These are phyloP conservation scores for Amazona vittata DNA, from an alignment of 2,113 vertebrate genomes.

Conservation along the genomic window DNA sequence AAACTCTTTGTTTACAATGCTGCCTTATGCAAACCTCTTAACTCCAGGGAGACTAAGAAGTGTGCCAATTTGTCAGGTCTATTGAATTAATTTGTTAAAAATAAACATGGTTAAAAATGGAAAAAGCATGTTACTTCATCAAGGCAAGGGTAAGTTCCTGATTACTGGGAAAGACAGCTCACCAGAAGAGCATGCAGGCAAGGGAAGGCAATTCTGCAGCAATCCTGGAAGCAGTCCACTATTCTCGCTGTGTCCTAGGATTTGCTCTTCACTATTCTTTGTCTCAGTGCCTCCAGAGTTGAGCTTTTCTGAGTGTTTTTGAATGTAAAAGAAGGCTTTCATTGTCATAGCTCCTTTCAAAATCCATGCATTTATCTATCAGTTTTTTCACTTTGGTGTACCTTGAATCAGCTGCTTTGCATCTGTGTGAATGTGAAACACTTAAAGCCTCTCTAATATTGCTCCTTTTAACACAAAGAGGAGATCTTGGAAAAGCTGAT, in stretches of 20 bases:
- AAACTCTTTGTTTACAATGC: neutral
- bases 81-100: constrained; percentile 23
- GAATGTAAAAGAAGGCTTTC: neutral
- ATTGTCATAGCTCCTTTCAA: neutral
- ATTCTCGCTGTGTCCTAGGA: neutral
- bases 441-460: neutral
- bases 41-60: neutral
- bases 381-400: neutral
- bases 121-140: neutral
- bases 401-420: neutral
- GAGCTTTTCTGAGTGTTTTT: neutral
- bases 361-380: neutral
- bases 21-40: neutral
- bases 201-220: neutral
- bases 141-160: neutral
- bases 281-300: neutral
- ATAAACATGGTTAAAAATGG: neutral
- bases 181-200: neutral
- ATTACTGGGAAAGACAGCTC: neutral
- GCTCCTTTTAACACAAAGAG: neutral
- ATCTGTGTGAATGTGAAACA: neutral
- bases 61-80: neutral
- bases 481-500: neutral
- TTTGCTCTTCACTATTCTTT: neutral
- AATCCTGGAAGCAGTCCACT: neutral